These are phyloP conservation scores for Crypturellus undulatus DNA, from an alignment of 2,113 vertebrate genomes.

Conservation along the genomic window DNA sequence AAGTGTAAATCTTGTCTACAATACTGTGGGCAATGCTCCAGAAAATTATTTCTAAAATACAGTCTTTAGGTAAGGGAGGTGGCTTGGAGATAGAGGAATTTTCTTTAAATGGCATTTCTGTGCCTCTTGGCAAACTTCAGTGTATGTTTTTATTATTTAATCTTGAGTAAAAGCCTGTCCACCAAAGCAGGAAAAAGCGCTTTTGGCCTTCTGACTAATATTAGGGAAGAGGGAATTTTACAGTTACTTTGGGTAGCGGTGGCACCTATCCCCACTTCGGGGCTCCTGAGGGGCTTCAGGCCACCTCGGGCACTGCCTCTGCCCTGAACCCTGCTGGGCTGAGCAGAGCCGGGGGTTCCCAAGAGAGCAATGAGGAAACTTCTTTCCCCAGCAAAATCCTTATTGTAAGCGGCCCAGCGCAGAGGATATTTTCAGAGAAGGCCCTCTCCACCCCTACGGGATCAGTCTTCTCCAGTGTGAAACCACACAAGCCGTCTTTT, in stretches of 20 bases:
- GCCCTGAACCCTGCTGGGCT: neutral
- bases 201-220: neutral
- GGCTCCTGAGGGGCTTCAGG: neutral
- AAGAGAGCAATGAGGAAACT: neutral
- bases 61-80: neutral
- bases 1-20: neutral
- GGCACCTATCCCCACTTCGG: neutral
- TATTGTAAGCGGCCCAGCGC: neutral
- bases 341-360: neutral
- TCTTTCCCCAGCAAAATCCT: neutral
- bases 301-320: neutral
- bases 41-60: conserved; percentile 8
- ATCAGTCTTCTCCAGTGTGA: neutral
- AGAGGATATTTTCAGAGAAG: neutral
- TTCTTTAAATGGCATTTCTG: neutral
- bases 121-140: neutral
- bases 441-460: neutral
- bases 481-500: neutral
- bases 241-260: neutral
- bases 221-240: neutral
- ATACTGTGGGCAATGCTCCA: neutral
- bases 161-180: neutral
- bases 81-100: neutral
- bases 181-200: neutral
- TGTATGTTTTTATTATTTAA: neutral